Evolutionary conservation across 2,113 vertebrate species (phyloP).

Genomic region (Stictonetta naevosa): DNA sequence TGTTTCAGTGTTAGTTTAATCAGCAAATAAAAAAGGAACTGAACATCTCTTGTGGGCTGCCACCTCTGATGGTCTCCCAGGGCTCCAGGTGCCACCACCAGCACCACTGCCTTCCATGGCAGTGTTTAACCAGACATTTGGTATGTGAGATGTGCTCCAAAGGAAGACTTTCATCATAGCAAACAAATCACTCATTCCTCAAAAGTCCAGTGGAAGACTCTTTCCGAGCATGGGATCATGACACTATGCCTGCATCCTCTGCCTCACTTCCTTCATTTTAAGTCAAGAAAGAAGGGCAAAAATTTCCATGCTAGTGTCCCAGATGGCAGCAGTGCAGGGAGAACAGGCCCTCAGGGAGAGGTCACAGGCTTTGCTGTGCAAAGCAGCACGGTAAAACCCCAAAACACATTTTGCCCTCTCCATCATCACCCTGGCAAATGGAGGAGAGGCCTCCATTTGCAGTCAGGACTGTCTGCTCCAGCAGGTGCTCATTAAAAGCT

Average conservation of each 20-base stretch:
- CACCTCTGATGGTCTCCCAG: neutral
- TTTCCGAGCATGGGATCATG: neutral
- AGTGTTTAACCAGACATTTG: neutral
- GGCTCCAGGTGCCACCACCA: neutral
- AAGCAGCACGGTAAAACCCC: neutral
- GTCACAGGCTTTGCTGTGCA: neutral
- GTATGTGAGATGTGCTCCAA: neutral
- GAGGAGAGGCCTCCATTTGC: neutral
- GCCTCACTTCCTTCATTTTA: neutral
- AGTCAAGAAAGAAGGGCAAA: neutral
- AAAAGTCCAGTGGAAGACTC: neutral
- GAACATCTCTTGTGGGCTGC: neutral
- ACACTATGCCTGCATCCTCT: neutral
- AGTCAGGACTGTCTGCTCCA: neutral
- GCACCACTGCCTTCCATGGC: neutral
- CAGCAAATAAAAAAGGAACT: neutral
- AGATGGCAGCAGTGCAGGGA: neutral
- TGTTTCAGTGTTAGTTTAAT: neutral
- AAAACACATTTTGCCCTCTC: neutral
- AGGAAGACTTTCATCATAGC: neutral
- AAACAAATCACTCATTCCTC: neutral
- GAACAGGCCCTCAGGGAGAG: neutral
- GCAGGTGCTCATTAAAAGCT: neutral
- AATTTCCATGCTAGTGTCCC: neutral
- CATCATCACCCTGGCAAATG: rapidly evolving